Evolutionary conservation across 2,113 vertebrate species (phyloP), one percentile per base, ranked within the genome.

Genomic region (Neolamprologus toae): DNA sequence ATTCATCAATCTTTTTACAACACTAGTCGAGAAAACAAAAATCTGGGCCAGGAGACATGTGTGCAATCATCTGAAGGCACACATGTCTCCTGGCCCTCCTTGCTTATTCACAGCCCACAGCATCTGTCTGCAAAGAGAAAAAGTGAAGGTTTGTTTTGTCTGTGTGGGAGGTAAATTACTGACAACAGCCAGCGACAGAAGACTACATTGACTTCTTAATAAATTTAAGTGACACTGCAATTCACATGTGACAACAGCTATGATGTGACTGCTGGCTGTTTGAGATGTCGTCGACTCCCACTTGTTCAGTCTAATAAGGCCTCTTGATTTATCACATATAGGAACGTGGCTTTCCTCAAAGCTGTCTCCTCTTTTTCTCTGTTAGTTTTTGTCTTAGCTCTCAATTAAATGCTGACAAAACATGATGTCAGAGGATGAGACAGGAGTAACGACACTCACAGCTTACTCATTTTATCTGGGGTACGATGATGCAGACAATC

Each of bases 221-320:
- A 92, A 95, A 96, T 94, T 95, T 94, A 96, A 80, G 82, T 89
- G 55, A 84, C 79, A 80, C 84, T 88, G 26, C 23, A 89, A 89
- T 94, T 92, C 91, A 94, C 92, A 87, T 94, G 81, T 93, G 92
- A 94, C 94, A 96, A 92, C 89, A 91, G 92, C 93, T 96, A 92
- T 96, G 90, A 96, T 59, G 26, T 35, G 84, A 61, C 96, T 92
- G 82, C 92, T 93, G 90, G 78, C 86, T 95, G 94, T 95, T 93
- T 94, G 91, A 94, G 94, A 96, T 92, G 93, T 78, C 90, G 84
- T 87, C 83, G 57, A 86, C 89, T 96, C 96, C 78, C 33, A 81
- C 37, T 80, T 10, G 3, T 68, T 84, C 28, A 40, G 21, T 76
- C 63, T 53, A 42, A 26, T 84, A 8, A 88, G 59, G 17, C 42